phyloP scores from a whole-genome alignment of 2,888 invertebrate genomes.

The Halictus ligatus region DNA sequence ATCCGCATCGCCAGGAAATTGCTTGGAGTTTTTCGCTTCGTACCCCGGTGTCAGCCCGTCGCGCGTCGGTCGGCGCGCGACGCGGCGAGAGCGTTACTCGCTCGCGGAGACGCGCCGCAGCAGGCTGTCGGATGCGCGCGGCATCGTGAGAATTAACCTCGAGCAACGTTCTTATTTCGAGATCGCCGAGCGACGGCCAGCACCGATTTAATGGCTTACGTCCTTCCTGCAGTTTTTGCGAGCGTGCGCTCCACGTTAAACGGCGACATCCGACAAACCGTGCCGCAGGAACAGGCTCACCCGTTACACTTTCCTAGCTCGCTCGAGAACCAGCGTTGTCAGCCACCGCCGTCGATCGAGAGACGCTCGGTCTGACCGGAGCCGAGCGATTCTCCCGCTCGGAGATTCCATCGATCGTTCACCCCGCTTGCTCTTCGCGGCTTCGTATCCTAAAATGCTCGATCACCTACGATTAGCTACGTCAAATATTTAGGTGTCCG shows the following conservation, averaged over 20 bases:
- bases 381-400: background rate
- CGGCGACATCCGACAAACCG: slow-evolving; percentile 61
- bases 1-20: slow-evolving; percentile 19
- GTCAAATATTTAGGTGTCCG: background rate
- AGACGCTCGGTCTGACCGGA: background rate
- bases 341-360: background rate
- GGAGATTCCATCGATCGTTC: background rate
- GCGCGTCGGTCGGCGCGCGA: no score
- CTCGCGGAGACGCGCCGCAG: background rate
- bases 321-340: background rate
- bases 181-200: slow-evolving; percentile 43
- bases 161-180: slow-evolving; percentile 28
- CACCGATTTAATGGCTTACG: slow-evolving; percentile 64
- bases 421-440: background rate
- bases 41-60: background rate
- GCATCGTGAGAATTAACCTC: slow-evolving; percentile 60
- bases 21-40: background rate
- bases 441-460: background rate
- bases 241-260: slow-evolving; percentile 50
- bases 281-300: slow-evolving; percentile 46
- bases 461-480: background rate
- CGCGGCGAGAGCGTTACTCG: background rate
- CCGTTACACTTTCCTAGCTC: slow-evolving; percentile 57
- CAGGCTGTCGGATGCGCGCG: background rate
- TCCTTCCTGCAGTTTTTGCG: slow-evolving; percentile 68